These are phyloP conservation scores for Epirrhoe alternata DNA, from an alignment of 2,888 invertebrate genomes.

Conservation along the genomic window DNA sequence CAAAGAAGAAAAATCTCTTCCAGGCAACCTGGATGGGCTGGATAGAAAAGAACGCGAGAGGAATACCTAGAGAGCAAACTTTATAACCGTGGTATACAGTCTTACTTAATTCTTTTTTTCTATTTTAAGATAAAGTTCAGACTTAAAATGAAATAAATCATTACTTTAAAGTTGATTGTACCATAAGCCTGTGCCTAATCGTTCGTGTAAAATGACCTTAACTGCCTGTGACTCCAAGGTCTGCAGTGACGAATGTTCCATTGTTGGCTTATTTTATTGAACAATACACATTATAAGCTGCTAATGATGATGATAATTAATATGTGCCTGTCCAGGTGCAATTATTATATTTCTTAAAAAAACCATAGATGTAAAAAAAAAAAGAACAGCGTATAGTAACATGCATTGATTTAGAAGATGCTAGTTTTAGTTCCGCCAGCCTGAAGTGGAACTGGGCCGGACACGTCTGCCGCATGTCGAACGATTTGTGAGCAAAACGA, in stretches of 20 bases:
- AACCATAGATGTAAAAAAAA: background rate
- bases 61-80: no score
- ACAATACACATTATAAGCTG: background rate
- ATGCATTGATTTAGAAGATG: no score
- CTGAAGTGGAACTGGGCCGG: no score
- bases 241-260: constrained; percentile 40
- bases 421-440: no score
- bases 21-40: no score
- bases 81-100: no score
- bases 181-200: constrained; percentile 51
- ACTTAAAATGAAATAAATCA: background rate
- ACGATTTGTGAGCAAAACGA: no score
- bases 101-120: no score
- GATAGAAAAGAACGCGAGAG: no score
- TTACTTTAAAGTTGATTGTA: background rate
- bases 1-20: no score
- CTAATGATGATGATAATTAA: background rate
- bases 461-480: no score
- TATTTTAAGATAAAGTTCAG: background rate
- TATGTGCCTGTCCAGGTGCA: background rate
- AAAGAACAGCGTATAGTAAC: no score
- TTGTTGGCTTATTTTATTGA: constrained; percentile 39
- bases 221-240: constrained; percentile 52
- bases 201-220: constrained; percentile 64
- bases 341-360: background rate